Percentiles rank a stretch among this genome's conserved stretches.
phyloP scores from a whole-genome alignment of 92 coral and sea anemone species.

The Micromussa lordhowensis region DNA sequence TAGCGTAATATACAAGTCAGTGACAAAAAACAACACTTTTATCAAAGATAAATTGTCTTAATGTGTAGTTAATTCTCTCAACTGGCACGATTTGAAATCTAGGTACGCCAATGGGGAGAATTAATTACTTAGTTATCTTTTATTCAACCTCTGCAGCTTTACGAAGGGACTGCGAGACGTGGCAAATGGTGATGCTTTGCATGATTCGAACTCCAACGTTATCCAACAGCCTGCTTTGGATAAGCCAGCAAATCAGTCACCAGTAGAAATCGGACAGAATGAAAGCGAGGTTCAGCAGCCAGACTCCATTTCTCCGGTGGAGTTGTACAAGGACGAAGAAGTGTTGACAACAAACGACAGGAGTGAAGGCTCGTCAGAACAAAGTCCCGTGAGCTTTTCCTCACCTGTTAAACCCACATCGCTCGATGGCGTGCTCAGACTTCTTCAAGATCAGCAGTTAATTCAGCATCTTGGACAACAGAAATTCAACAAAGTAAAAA shows the following conservation, averaged over 20 bases:
- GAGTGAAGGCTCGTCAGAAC: constrained; percentile 9
- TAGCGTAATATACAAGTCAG: no score
- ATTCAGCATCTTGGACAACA: constrained; percentile 87
- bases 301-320: background rate
- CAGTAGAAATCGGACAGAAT: background rate
- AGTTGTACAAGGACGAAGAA: background rate
- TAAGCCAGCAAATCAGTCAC: background rate
- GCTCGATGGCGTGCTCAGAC: constrained; percentile 83
- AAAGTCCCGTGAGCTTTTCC: background rate
- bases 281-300: background rate
- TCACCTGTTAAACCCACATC: constrained; percentile 63
- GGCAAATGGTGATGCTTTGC: background rate
- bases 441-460: constrained; percentile 89
- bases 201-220: background rate
- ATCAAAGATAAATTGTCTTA: no score
- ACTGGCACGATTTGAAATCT: background rate
- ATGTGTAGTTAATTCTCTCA: background rate
- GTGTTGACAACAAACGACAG: background rate
- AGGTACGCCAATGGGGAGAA: background rate
- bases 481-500: constrained; percentile 60
- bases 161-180: background rate
- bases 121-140: background rate
- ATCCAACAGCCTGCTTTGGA: background rate
- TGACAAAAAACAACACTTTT: no score
- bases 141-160: background rate